Base-by-base conservation (phyloP, 2,888 invertebrate genomes). In the Holacanthella duospinosa region DNA sequence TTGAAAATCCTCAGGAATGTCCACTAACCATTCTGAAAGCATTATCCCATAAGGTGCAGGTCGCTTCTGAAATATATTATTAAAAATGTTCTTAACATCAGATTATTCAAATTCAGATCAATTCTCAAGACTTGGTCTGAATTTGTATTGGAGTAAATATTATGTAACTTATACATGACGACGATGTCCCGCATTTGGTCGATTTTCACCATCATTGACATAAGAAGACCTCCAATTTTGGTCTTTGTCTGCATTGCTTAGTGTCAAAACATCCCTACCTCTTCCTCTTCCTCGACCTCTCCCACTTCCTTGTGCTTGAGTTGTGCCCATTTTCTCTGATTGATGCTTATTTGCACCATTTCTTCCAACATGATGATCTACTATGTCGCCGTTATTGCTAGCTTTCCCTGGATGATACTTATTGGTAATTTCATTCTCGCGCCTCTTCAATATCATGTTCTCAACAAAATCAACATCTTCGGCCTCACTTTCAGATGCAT, bases 1-100 rank as follows among this genome's bases (percentile, higher is more conserved):
- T 64, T 80, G 75, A 60, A 91, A 82, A 75, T 90, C 86, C 28
- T 81, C 80, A 0, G 97, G 97, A 62, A 87, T 83, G 71, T 95
- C 90, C 1, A 87, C 80, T 76, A 97, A 80, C 95, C 95, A 97
- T 77, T 97, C 96, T 0, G 95, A 94, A 64, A 88, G 75, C 89
- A 95, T 95, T 6, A 95, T 78, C 70, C 84, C 81, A 75, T 83
- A 78, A 6, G 59, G 59, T 25, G 48, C 59, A n/a, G 25, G 24
- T 28, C 25, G 12, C 21, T 36, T 55, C 59, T 63, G 21, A 25
- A 43, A 48, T 29, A 36, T 27, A 21, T 21, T 3, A 26, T n/a
- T 9, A 57, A n/a, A 21, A 48, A 48, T n/a, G 4, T n/a, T 48
- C 12, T 4, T 48, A n/a, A 4, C 48, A 48, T 21, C n/a, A 48